These are phyloP conservation scores for Bucco capensis DNA, from an alignment of 2,113 vertebrate genomes.

Conservation along the genomic window DNA sequence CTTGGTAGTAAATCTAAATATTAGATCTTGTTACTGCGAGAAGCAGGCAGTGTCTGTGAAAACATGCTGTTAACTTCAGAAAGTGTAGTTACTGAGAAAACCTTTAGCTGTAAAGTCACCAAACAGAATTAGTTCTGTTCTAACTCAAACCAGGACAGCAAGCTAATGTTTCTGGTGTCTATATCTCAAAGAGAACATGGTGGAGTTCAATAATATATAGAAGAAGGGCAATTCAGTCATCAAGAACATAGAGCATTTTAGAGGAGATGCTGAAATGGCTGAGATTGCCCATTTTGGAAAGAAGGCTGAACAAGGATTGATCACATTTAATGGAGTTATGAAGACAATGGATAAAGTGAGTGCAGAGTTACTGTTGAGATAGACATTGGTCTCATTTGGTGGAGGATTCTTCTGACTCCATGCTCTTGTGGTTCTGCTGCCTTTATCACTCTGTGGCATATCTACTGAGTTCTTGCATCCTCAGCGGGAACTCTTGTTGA, in stretches of 20 bases:
- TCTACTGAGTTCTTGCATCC: not conserved
- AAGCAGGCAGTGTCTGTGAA: too few relatives aligned
- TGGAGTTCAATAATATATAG: not conserved
- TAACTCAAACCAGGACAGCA: too few relatives aligned
- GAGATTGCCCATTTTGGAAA: not conserved
- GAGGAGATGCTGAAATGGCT: not conserved
- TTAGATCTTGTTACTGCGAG: too few relatives aligned
- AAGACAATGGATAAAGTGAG: not conserved
- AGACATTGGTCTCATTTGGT: accelerated
- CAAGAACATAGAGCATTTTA: not conserved
- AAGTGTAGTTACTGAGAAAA: too few relatives aligned
- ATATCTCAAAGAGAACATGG: not conserved
- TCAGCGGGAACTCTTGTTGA: not conserved
- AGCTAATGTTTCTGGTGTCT: not conserved
- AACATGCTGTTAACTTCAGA: too few relatives aligned
- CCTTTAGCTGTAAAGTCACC: too few relatives aligned
- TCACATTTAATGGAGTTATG: not conserved
- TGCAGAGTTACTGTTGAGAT: not conserved
- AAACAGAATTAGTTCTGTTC: too few relatives aligned
- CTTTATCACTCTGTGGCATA: not conserved
- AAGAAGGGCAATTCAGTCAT: not conserved
- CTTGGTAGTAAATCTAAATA: too few relatives aligned
- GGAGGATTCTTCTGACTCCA: not conserved
- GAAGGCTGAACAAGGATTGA: not conserved
- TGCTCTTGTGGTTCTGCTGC: not conserved